These are phyloP conservation scores for Dolichotis patagonum DNA, from an alignment of 2,113 vertebrate species.

Conservation along the genomic window DNA sequence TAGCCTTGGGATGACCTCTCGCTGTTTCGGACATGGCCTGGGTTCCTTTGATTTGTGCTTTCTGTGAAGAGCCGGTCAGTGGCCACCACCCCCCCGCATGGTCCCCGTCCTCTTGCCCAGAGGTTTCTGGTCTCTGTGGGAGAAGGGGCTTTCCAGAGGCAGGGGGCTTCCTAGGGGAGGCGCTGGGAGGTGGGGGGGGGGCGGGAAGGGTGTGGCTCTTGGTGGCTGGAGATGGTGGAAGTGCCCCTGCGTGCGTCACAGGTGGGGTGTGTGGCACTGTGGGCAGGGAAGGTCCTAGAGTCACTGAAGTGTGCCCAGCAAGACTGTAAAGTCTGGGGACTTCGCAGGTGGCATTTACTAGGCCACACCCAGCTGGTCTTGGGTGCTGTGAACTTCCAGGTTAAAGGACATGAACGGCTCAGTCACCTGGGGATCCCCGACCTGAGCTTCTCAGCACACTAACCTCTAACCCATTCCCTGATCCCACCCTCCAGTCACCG, in stretches of 20 bases:
- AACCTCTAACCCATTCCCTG: not conserved
- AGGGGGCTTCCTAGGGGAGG: constrained; percentile 18
- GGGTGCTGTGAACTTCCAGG: accelerated
- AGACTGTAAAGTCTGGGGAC: not conserved
- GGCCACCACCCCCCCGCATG: not conserved
- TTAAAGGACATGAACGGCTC: not conserved
- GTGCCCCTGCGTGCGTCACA: no score
- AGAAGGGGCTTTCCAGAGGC: not conserved
- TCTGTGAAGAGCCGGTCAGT: not conserved
- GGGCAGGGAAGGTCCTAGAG: not conserved
- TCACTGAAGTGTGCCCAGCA: not conserved
- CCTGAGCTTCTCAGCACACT: accelerated
- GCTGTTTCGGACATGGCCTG: not conserved
- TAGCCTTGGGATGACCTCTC: not conserved
- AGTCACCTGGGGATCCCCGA: not conserved
- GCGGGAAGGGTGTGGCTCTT: not conserved
- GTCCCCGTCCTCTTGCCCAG: not conserved
- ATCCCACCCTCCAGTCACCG: not conserved
- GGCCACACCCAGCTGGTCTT: accelerated
- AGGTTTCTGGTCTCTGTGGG: not conserved
- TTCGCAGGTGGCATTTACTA: accelerated
- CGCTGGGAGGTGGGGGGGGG: not conserved
- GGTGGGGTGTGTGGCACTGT: not conserved
- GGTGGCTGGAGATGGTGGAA: not conserved
- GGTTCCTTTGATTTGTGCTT: not conserved